phyloP scores from a whole-genome alignment of 2,797 vertebrate species.

The Mionectes olivaceus region DNA sequence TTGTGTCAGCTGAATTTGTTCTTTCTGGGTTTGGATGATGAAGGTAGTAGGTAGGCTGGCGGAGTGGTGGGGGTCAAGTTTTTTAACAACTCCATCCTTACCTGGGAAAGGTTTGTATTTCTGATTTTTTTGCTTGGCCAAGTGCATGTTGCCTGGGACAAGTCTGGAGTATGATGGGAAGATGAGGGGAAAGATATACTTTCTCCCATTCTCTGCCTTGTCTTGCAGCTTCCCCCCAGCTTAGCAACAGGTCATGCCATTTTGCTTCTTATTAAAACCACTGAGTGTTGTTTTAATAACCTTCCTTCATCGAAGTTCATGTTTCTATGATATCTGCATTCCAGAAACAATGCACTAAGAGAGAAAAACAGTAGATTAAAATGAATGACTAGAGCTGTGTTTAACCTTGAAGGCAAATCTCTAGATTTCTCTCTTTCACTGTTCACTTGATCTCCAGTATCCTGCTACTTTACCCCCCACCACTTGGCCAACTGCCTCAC shows the following conservation, averaged over 20 bases:
- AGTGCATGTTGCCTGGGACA: background rate
- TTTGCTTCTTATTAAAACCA: background rate
- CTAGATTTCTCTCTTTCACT: background rate
- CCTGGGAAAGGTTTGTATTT: background rate
- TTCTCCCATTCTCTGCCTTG: background rate
- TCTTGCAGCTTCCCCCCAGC: background rate
- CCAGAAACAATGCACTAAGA: background rate
- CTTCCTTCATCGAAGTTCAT: background rate
- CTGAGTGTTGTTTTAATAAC: background rate
- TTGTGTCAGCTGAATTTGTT: background rate
- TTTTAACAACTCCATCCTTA: background rate
- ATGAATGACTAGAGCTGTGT: background rate
- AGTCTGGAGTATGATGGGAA: background rate
- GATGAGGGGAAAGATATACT: background rate
- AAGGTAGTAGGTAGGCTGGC: rapidly evolving
- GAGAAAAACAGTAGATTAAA: background rate
- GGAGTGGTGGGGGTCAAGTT: background rate
- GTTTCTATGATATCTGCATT: background rate
- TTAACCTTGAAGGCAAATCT: background rate
- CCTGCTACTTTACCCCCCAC: background rate
- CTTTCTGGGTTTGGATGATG: background rate
- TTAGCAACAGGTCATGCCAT: background rate
- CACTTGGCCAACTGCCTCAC: background rate
- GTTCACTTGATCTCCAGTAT: background rate
- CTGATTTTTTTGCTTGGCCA: background rate